Evolutionary conservation across 1,140 invertebrate genomes (phyloP), one percentile per base, ranked within the genome.

Genomic region (Danaus melanippus): DNA sequence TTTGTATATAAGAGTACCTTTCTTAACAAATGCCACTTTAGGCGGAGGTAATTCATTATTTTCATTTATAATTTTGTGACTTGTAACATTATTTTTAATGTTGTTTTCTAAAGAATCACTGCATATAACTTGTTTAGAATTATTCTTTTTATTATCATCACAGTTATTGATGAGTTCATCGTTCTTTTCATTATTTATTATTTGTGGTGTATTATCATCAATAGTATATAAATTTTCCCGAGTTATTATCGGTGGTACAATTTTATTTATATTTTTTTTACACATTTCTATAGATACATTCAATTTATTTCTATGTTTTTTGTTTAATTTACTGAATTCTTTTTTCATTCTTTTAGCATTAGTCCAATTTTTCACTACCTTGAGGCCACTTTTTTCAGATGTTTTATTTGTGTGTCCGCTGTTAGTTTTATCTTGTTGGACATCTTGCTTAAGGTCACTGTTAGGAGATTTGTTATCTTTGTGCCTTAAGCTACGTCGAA

Each of bases 211-310:
- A 15, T 69, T 71, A 32, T 77, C 71, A 58, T 68, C 66, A 46
- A 64, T 69, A 48, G 59, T 58, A 52, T 58, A n/a, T 12, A 48
- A 46, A 42, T 47, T 15, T 49, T 60, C 12, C 56, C 66, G 47
- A 53, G 21, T 32, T 32, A 54, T 11, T 49, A n/a, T n/a, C n/a
- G 44, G 8, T 43, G 12, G 40, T n/a, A 47, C 46, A 48, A 49
- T 50, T 41, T 76, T 72, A 48, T 54, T 57, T 79, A 62, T 48
- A 64, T 59, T 65, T 73, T 32, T 81, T 48, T 81, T 82, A 61
- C 60, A 73, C 66, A 73, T 79, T 74, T 86, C 80, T 66, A 80
- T 79, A 12, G 80, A 86, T 46, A 83, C 72, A 79, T 86, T 81
- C 21, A 85, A 58, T 68, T 85, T 85, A 53, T 64, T 82, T 59